Evolutionary conservation across 1,140 invertebrate species (phyloP).

Genomic region (Watersipora subatra): DNA sequence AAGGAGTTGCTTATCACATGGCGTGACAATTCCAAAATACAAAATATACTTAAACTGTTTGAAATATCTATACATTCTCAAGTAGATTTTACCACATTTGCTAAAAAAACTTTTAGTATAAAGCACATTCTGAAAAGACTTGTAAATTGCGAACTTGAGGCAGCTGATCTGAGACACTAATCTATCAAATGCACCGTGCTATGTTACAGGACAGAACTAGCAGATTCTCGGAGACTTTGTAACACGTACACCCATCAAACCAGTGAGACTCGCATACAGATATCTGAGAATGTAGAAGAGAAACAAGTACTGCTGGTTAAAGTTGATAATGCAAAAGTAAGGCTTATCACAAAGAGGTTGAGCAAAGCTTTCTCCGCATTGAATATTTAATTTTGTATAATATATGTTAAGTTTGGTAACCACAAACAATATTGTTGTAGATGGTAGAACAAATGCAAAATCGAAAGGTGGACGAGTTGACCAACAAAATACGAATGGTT

Average conservation of each 20-base stretch:
- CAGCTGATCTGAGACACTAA: not conserved
- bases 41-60: not conserved
- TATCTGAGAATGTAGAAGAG: slow-evolving; percentile 28
- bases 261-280: slow-evolving; percentile 23
- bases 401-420: too few species aligned
- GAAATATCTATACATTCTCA: too few species aligned
- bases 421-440: too few species aligned
- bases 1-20: not conserved
- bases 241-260: slow-evolving; percentile 28
- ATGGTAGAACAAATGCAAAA: too few species aligned
- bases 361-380: too few species aligned
- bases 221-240: slow-evolving; percentile 24
- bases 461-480: too few species aligned
- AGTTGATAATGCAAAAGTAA: slow-evolving; percentile 29
- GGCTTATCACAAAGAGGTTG: too few species aligned
- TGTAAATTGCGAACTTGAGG: not conserved
- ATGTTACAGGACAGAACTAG: slow-evolving; percentile 25
- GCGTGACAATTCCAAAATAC: not conserved
- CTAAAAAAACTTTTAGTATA: too few species aligned
- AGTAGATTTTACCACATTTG: too few species aligned
- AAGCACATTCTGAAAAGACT: not conserved
- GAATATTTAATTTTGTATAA: too few species aligned
- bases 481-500: too few species aligned
- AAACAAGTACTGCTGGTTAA: slow-evolving; percentile 26
- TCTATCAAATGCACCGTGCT: not conserved